phyloP scores from a whole-genome alignment of 2,888 invertebrate species.

The Trissolcus japonicus region DNA sequence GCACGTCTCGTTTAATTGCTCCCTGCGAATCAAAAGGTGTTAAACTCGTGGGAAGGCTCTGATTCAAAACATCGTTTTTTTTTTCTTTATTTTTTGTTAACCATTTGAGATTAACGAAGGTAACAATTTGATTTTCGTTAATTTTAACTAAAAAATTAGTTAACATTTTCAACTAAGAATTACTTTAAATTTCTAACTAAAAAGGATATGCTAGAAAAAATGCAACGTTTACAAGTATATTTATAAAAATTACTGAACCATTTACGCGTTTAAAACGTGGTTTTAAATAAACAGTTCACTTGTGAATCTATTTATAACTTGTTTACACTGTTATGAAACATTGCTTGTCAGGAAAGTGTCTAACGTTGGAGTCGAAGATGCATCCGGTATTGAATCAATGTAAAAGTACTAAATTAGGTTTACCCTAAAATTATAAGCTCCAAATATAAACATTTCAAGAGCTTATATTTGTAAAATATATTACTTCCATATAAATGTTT shows the following conservation, averaged over 20 bases:
- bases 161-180: too few relatives aligned
- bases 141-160: too few relatives aligned
- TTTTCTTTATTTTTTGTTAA: not conserved
- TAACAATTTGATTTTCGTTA: too few relatives aligned
- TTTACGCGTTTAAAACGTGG: not conserved
- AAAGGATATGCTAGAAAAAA: not conserved
- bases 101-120: too few relatives aligned
- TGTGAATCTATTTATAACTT: constrained; percentile 17
- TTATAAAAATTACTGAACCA: not conserved
- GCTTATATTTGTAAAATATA: too few relatives aligned
- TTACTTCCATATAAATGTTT: too few relatives aligned
- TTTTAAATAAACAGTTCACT: constrained; percentile 12
- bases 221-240: not conserved
- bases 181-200: too few relatives aligned
- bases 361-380: constrained; percentile 13
- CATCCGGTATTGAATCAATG: constrained; percentile 5
- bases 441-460: not conserved
- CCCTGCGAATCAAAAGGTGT: constrained; percentile 57
- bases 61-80: constrained; percentile 15
- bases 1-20: constrained; percentile 59
- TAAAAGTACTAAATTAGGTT: constrained; percentile 1
- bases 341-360: constrained; percentile 15
- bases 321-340: constrained; percentile 27
- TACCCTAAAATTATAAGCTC: too few relatives aligned
- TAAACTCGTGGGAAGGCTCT: constrained; percentile 47